Base-by-base conservation (phyloP, 2,797 vertebrate genomes). In the Rhadinocentrus ornatus region DNA sequence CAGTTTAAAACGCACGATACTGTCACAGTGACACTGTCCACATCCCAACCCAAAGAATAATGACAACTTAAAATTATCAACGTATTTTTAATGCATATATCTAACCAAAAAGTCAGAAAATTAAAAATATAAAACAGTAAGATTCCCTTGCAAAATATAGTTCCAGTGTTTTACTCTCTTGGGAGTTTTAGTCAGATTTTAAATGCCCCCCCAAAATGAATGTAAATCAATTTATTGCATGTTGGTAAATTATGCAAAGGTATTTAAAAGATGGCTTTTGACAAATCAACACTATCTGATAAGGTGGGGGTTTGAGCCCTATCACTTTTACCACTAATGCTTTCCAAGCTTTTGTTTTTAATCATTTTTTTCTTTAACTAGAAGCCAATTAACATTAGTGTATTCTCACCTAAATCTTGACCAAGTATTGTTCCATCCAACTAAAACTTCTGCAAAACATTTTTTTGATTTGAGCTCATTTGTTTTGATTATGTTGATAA, bases 381-480 rank as follows among this genome's bases (percentile, higher is more conserved):
- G 35, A 72, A 54, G 66, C 65, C 69, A 79, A 69, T 88, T 81
- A 71, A 76, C 81, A 44, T 61, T 55, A 73, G 77, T 69, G 54
- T 61, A 61, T 71, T 85, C 75, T 80, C 78, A n/a, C 5, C 8
- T 2, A 0, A 20, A 16, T n/a, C 44, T n/a, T 9, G 44, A 20
- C 44, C 2, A 37, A 75, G 71, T 73, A 70, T 52, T 57, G 61
- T 69, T 71, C 71, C 72, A 34, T 72, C 66, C 29, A 48, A 77
- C 39, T 75, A 85, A 71, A 34, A 63, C 62, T 60, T 75, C 22
- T 53, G 55, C 57, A 48, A 55, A 46, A 20, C 70, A 59, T 68
- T 75, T 80, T 83, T 75, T 77, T 73, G 69, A 88, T 84, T 89
- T 71, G 81, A 84, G 67, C 70, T 78, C 69, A 83, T 88, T 86